Conservation (phyloP, 2,797 vertebrate species). For the Lepilemur septentrionalis region DNA sequence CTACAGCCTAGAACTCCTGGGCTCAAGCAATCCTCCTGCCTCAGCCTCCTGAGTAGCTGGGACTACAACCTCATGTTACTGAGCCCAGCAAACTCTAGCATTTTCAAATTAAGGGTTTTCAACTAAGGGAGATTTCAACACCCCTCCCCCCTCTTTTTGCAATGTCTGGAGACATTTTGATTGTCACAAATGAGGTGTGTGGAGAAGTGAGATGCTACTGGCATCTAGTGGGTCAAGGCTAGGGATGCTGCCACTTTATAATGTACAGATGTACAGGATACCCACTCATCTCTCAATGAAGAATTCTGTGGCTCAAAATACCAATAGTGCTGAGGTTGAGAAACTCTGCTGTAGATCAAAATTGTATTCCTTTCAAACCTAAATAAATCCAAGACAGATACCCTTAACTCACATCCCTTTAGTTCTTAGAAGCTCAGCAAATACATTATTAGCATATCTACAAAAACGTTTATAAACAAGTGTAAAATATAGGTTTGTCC, state of each 20-base stretch:
- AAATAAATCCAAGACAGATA: neutral
- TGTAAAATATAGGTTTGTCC: neutral
- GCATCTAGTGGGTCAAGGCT: neutral
- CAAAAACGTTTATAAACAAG: neutral
- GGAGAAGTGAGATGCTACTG: neutral
- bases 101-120: slow-evolving; percentile 7
- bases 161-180: neutral
- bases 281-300: neutral
- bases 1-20: neutral
- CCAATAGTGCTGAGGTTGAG: neutral
- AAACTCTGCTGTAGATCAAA: neutral
- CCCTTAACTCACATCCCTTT: neutral
- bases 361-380: neutral
- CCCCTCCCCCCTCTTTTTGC: neutral
- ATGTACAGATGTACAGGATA: neutral
- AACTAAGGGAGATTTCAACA: neutral
- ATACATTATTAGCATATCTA: neutral
- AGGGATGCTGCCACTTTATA: neutral
- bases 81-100: neutral
- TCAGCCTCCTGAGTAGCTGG: neutral
- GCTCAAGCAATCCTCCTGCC: neutral
- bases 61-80: neutral
- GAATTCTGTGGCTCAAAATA: neutral
- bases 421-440: neutral
- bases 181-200: neutral